Percentiles rank a stretch among this genome's conserved stretches.
Evolutionary conservation across 35 echinoderm and acorn worm species (phyloP).

Genomic region (Chiridota heheva): DNA sequence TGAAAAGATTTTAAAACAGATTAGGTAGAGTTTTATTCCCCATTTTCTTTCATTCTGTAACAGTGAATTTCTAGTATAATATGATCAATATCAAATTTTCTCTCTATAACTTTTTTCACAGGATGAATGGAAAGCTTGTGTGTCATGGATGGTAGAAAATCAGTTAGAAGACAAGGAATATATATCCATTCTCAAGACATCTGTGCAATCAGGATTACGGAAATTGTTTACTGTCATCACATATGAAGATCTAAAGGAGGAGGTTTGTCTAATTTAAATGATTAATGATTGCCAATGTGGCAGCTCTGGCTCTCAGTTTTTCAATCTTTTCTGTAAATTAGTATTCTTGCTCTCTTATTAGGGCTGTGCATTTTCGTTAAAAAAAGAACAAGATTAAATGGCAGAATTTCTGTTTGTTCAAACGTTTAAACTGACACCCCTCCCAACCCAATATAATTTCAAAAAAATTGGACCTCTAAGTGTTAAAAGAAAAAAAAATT

Average conservation of each 20-base stretch:
- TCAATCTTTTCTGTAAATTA: too few relatives aligned
- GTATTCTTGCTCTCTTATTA: too few relatives aligned
- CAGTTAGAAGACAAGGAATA: constrained; percentile 79
- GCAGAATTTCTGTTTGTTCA: too few relatives aligned
- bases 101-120: constrained; percentile 27
- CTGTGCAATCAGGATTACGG: constrained; percentile 59
- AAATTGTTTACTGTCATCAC: constrained; percentile 83
- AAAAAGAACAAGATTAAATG: too few relatives aligned
- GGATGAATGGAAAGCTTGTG: constrained; percentile 88
- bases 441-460: too few relatives aligned
- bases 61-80: not conserved
- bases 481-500: too few relatives aligned
- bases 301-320: not conserved
- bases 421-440: too few relatives aligned
- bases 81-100: not conserved
- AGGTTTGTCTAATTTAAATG: constrained; percentile 55
- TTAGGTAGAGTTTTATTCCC: too few relatives aligned
- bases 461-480: too few relatives aligned
- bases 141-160: constrained; percentile 65
- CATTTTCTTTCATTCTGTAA: too few relatives aligned
- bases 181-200: constrained; percentile 15
- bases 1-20: too few relatives aligned
- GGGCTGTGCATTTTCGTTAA: too few relatives aligned
- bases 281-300: not conserved
- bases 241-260: constrained; percentile 60